Conservation (phyloP, 2,888 invertebrate genomes). For the Alcis repandata region DNA sequence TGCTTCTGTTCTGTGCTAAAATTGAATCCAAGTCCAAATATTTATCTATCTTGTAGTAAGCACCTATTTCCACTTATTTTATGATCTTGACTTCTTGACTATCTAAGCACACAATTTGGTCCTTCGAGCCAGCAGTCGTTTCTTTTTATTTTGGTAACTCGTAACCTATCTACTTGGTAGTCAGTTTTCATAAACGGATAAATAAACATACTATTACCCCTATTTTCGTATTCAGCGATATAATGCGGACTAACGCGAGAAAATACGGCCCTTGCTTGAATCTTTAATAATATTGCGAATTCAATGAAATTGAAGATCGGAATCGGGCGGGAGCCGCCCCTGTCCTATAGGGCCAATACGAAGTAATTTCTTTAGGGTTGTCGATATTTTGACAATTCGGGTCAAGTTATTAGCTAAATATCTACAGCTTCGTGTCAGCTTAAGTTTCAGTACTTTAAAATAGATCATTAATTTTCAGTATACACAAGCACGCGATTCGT, state of each 20-base stretch:
- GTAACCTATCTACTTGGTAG: neutral
- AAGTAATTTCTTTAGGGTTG: constrained; percentile 38
- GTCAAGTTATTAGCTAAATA: constrained; percentile 10
- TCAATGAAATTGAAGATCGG: constrained; percentile 62
- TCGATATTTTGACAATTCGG: constrained; percentile 8
- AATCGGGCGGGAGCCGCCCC: constrained; percentile 62
- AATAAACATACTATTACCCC: constrained; percentile 1
- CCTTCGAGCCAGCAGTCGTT: neutral
- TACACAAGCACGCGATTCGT: too few relatives aligned
- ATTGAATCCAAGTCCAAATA: neutral
- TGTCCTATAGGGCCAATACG: constrained; percentile 37
- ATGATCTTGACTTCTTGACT: too few relatives aligned
- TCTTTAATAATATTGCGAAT: constrained; percentile 61
- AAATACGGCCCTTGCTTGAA: constrained; percentile 44
- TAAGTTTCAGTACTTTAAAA: too few relatives aligned
- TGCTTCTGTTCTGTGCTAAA: neutral
- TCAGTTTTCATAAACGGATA: neutral
- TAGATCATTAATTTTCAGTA: too few relatives aligned
- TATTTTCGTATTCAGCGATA: constrained; percentile 24
- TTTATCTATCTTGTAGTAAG: neutral
- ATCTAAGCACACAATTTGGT: neutral
- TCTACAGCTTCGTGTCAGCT: neutral
- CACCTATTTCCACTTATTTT: neutral
- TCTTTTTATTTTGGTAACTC: neutral
- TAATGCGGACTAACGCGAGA: constrained; percentile 36